Percentiles rank a stretch among this genome's conserved stretches.
These are phyloP conservation scores for Podilymbus podiceps DNA, from an alignment of 2,113 vertebrate species.

Conservation along the genomic window DNA sequence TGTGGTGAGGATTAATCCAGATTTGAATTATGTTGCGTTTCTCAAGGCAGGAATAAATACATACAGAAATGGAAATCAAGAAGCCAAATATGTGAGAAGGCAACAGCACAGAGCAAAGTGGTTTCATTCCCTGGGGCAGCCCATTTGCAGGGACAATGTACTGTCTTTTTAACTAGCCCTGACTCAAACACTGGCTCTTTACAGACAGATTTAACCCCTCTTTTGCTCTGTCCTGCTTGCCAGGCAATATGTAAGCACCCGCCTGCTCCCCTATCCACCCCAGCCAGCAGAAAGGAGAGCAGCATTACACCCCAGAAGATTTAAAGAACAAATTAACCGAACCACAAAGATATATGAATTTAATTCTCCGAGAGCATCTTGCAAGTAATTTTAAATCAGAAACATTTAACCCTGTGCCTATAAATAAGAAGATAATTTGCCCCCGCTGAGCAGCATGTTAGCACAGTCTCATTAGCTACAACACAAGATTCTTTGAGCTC, in stretches of 20 bases:
- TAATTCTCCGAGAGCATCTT: background rate
- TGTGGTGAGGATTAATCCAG: background rate
- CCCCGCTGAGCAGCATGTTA: constrained; percentile 7
- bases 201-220: constrained; percentile 5
- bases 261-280: background rate
- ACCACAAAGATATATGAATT: background rate
- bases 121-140: background rate
- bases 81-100: constrained; percentile 34
- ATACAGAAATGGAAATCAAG: constrained; percentile 35
- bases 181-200: background rate
- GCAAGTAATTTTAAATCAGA: background rate
- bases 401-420: background rate
- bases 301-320: background rate
- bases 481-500: background rate
- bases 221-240: background rate
- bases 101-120: background rate
- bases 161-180: constrained; percentile 10
- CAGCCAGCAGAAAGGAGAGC: background rate
- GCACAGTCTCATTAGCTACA: constrained; percentile 35
- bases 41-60: constrained; percentile 37
- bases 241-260: background rate
- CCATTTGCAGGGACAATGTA: background rate
- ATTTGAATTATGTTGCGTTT: background rate
- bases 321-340: background rate
- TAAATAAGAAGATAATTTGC: constrained; percentile 25